phyloP scores from a whole-genome alignment of 2,113 vertebrate genomes.

The Epinephelus lanceolatus region DNA sequence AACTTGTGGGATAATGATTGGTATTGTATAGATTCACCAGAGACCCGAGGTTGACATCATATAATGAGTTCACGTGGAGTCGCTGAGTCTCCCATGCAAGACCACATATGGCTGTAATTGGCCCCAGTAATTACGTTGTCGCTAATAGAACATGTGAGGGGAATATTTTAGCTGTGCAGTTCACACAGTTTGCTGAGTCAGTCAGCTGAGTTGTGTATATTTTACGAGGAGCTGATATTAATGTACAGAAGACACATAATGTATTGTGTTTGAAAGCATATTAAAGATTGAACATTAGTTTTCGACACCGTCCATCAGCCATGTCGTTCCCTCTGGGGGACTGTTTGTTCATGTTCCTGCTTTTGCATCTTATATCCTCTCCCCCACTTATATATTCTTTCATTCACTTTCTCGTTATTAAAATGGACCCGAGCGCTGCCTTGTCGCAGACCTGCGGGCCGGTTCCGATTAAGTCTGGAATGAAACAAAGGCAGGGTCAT shows the following conservation, averaged over 20 bases:
- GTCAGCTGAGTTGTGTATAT: background rate
- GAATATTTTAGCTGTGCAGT: slow-evolving; percentile 9
- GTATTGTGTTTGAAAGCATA: slow-evolving; percentile 30
- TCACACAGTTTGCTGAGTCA: slow-evolving; percentile 13
- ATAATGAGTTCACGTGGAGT: background rate
- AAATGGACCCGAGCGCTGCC: slow-evolving; percentile 57
- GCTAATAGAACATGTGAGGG: background rate
- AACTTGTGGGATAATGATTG: slow-evolving; percentile 41
- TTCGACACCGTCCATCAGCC: background rate
- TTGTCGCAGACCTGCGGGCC: slow-evolving; percentile 36
- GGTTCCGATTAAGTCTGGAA: slow-evolving; percentile 65
- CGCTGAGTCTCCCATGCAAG: slow-evolving; percentile 1
- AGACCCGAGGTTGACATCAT: slow-evolving; percentile 12
- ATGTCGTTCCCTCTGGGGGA: slow-evolving; percentile 14
- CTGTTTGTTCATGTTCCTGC: slow-evolving; percentile 6
- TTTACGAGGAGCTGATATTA: slow-evolving; percentile 27
- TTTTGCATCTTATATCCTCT: slow-evolving; percentile 58
- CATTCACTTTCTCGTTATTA: slow-evolving; percentile 69
- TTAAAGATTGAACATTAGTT: slow-evolving; percentile 33
- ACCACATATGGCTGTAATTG: slow-evolving; percentile 12
- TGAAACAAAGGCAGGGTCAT: slow-evolving; percentile 45
- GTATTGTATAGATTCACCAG: slow-evolving; percentile 29
- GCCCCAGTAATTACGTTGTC: slow-evolving; percentile 1
- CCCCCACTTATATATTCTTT: slow-evolving; percentile 47
- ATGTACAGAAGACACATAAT: background rate